These are phyloP conservation scores for Rhynchonema sp. DNA, from an alignment of 2,888 invertebrate species.

Conservation along the genomic window DNA sequence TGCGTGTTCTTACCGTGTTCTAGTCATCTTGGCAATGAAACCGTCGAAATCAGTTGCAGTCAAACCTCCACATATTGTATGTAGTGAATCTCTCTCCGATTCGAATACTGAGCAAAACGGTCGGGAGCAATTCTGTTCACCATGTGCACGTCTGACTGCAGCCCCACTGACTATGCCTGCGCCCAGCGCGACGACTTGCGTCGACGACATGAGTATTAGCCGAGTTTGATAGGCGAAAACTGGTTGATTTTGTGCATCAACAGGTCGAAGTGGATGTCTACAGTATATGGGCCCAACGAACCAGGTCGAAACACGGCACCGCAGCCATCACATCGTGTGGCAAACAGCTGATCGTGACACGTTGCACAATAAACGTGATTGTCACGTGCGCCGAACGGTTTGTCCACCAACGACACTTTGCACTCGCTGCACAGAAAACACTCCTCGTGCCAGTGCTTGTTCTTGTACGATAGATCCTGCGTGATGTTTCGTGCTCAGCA, in stretches of 20 bases:
- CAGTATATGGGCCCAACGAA: slow-evolving; percentile 31
- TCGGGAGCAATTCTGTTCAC: too few relatives aligned
- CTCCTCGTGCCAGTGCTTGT: slow-evolving; percentile 99
- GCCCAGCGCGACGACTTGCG: too few relatives aligned
- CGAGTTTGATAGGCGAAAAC: not conserved
- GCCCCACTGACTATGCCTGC: too few relatives aligned
- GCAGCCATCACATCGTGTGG: slow-evolving; percentile 84
- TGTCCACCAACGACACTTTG: slow-evolving; percentile 77
- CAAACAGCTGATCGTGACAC: slow-evolving; percentile 6
- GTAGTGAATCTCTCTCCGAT: too few relatives aligned
- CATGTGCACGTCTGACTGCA: too few relatives aligned
- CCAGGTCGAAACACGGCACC: slow-evolving; percentile 97
- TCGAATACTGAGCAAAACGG: too few relatives aligned
- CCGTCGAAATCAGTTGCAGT: too few relatives aligned
- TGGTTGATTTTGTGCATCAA: not conserved
- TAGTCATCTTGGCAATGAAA: too few relatives aligned
- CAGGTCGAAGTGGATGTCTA: not conserved
- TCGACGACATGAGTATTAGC: too few relatives aligned
- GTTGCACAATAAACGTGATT: slow-evolving; percentile 64
- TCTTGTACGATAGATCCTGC: slow-evolving; percentile 98
- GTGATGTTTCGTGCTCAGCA: slow-evolving; percentile 12
- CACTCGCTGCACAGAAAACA: slow-evolving; percentile 98
- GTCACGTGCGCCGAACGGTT: slow-evolving; percentile 96
- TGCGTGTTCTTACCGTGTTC: too few relatives aligned
- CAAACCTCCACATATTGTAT: too few relatives aligned